A percentile compares a stretch with the other conserved stretches of the same genome.
Evolutionary conservation across 2,888 invertebrate genomes (phyloP).

Genomic region (Halictus ligatus): DNA sequence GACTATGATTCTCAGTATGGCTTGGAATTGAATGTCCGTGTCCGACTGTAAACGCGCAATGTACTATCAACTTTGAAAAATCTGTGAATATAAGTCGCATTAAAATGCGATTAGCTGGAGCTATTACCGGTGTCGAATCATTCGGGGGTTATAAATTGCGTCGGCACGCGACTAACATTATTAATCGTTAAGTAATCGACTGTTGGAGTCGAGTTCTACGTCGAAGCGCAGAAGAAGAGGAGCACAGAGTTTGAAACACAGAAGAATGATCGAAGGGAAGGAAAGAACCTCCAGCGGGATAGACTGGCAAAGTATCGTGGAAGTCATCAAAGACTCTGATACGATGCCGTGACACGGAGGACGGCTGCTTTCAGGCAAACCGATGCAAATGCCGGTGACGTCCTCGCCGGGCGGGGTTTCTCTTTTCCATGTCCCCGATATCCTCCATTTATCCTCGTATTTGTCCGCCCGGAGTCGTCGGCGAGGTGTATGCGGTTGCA

Average conservation of each 20-base stretch:
- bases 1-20: not conserved
- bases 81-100: not conserved
- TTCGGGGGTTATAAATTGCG: not conserved
- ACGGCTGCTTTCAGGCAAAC: slow-evolving; percentile 29
- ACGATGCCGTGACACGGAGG: slow-evolving; percentile 12
- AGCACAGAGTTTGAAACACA: not conserved
- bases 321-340: slow-evolving; percentile 16
- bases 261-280: not conserved
- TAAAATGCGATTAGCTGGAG: no score
- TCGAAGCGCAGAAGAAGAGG: no score
- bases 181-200: not conserved
- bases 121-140: not conserved
- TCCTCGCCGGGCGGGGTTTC: not conserved
- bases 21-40: no score
- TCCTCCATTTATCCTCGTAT: slow-evolving; percentile 28
- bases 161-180: not conserved
- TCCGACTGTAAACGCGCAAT: not conserved
- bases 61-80: not conserved
- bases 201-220: not conserved
- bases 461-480: slow-evolving; percentile 5
- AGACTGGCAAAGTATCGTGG: slow-evolving; percentile 2
- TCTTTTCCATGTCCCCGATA: slow-evolving; percentile 2
- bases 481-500: slow-evolving; percentile 2
- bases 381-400: slow-evolving; percentile 45
- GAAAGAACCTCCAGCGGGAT: not conserved